Percentiles rank a stretch among this genome's conserved stretches.
These are phyloP conservation scores for Sarcophaga caerulescens DNA, from an alignment of 2,888 invertebrate genomes.

Conservation along the genomic window DNA sequence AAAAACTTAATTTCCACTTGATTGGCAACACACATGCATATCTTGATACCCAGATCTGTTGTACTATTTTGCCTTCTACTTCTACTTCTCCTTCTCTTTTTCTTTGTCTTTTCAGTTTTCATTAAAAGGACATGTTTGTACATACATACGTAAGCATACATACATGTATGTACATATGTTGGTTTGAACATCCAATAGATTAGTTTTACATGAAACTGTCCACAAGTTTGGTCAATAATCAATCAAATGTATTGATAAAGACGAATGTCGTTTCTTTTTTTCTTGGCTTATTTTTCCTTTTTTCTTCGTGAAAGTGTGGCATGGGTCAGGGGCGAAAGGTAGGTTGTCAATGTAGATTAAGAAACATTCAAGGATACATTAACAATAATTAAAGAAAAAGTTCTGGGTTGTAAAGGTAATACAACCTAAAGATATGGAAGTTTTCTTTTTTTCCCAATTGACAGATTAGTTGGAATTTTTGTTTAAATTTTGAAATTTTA, in stretches of 20 bases:
- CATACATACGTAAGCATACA: not conserved
- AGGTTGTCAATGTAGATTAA: constrained; percentile 3
- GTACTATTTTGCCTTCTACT: constrained; percentile 67
- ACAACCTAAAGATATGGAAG: no score
- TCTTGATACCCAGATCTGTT: constrained; percentile 48
- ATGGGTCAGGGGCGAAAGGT: not conserved
- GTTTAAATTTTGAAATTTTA: not conserved
- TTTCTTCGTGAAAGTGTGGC: not conserved
- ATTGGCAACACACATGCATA: constrained; percentile 16
- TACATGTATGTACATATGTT: not conserved
- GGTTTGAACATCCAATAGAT: constrained; percentile 76
- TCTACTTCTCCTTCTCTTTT: constrained; percentile 31
- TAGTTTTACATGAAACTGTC: constrained; percentile 80
- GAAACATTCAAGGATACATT: not conserved
- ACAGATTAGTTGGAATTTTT: not conserved
- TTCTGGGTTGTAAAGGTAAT: no score
- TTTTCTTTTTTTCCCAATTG: not conserved
- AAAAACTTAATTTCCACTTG: constrained; percentile 54
- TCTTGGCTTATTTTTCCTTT: not conserved
- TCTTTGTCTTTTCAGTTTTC: constrained; percentile 71
- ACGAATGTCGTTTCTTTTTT: constrained; percentile 27
- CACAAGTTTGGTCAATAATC: constrained; percentile 81
- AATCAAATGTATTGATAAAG: constrained; percentile 76
- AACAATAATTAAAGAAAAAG: not conserved
- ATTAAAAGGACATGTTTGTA: constrained; percentile 76